A percentile compares a stretch with the other conserved stretches of the same genome.
phyloP scores from a whole-genome alignment of 2,113 vertebrate species.

The Gobius niger region DNA sequence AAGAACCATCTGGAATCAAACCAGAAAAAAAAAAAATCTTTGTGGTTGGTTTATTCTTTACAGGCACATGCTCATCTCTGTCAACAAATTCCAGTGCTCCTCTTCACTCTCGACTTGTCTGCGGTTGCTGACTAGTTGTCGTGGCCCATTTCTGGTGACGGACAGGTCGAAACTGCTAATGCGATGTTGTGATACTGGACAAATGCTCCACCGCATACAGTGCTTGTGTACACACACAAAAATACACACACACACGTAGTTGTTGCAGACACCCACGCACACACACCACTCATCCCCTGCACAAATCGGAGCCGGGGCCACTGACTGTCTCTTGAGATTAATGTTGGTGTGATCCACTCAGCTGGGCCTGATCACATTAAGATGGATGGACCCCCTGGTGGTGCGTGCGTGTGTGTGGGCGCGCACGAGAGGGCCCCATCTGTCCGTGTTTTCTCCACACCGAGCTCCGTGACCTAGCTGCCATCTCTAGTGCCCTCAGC shows the following conservation, averaged over 20 bases:
- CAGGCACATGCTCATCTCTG: neutral
- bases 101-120: conserved; percentile 27
- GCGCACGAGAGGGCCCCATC: conserved; percentile 66
- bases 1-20: too few relatives aligned
- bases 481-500: conserved; percentile 66
- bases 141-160: conserved; percentile 49
- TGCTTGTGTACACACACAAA: conserved; percentile 19
- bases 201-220: conserved; percentile 49
- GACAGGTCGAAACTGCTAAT: conserved; percentile 59
- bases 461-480: conserved; percentile 70
- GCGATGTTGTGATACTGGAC: conserved; percentile 63
- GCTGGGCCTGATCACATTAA: conserved; percentile 77
- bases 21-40: neutral
- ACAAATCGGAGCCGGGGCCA: conserved; percentile 51
- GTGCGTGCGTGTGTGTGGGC: conserved; percentile 37
- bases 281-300: conserved; percentile 18
- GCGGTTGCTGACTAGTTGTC: conserved; percentile 53
- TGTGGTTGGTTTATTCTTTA: neutral
- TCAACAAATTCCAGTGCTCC: conserved; percentile 16
- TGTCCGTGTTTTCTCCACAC: conserved; percentile 74
- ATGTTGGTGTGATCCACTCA: conserved; percentile 77
- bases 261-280: neutral
- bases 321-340: conserved; percentile 75
- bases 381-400: conserved; percentile 72
- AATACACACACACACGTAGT: conserved; percentile 7